phyloP scores from a whole-genome alignment of 2,797 vertebrate species.

The Parauchenoglanis ngamensis region DNA sequence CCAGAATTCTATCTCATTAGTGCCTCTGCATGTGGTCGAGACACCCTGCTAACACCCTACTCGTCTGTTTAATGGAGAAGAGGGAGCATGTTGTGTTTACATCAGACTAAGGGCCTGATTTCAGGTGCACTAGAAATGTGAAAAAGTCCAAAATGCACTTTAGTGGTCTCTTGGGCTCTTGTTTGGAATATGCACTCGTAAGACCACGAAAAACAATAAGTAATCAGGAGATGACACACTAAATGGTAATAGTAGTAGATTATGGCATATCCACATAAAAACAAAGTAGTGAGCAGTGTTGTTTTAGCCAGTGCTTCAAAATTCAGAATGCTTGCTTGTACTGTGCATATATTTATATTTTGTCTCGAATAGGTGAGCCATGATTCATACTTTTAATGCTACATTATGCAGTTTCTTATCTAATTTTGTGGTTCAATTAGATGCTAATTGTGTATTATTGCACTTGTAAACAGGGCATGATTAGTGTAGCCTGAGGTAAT shows the following conservation, averaged over 20 bases:
- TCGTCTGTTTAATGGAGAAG: constrained; percentile 28
- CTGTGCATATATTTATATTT: constrained; percentile 29
- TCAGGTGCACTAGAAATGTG: constrained; percentile 32
- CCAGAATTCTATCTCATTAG: constrained; percentile 47
- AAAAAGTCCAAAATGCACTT: constrained; percentile 30
- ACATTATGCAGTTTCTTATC: neutral
- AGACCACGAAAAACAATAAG: neutral
- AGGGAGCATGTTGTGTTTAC: constrained; percentile 35
- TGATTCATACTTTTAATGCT: neutral
- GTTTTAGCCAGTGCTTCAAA: neutral
- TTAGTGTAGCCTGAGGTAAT: constrained; percentile 18
- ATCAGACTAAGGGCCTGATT: constrained; percentile 25
- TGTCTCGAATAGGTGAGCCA: neutral
- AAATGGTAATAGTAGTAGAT: constrained; percentile 4
- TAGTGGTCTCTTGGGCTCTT: constrained; percentile 13
- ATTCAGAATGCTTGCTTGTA: neutral
- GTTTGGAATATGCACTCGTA: constrained; percentile 21
- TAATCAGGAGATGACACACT: neutral
- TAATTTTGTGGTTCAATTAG: constrained; percentile 22
- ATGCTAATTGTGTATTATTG: constrained; percentile 45
- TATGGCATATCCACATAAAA: neutral
- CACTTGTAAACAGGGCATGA: constrained; percentile 34
- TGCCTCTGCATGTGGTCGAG: constrained; percentile 36
- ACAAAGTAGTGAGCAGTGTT: neutral
- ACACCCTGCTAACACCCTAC: constrained; percentile 6